Evolutionary conservation across 2,113 vertebrate species (phyloP).

Genomic region (Carassius gibelio): DNA sequence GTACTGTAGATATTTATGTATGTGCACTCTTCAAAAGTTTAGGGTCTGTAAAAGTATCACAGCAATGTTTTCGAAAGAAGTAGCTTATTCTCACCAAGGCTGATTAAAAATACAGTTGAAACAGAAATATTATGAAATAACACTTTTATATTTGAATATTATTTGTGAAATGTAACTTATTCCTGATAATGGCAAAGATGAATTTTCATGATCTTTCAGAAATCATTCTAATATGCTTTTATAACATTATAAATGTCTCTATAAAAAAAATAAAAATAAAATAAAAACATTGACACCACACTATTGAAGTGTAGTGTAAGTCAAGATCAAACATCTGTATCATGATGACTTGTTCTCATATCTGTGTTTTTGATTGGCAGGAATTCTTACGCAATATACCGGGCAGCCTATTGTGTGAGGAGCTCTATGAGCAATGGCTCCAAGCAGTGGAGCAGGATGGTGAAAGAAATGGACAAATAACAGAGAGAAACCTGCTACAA

Average conservation of each 20-base stretch:
- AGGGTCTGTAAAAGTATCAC: too few species aligned
- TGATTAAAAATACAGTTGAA: neutral
- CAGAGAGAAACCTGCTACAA: slow-evolving; percentile 78
- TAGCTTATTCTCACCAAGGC: neutral
- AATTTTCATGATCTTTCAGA: neutral
- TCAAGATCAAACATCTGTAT: neutral
- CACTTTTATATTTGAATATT: neutral
- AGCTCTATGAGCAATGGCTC: slow-evolving; percentile 84
- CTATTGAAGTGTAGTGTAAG: neutral
- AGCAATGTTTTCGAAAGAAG: neutral
- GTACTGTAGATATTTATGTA: slow-evolving; percentile 63
- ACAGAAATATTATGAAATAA: neutral
- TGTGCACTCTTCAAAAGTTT: too few species aligned
- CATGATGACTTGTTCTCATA: neutral
- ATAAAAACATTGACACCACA: too few species aligned
- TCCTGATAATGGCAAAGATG: neutral
- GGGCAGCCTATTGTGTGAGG: slow-evolving; percentile 82
- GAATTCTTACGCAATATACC: slow-evolving; percentile 88
- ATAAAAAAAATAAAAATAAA: too few species aligned
- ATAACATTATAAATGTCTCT: neutral
- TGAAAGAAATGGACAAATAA: slow-evolving; percentile 56
- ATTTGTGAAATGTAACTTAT: neutral
- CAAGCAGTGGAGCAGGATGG: slow-evolving; percentile 79
- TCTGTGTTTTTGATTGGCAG: slow-evolving; percentile 62
- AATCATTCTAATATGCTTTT: neutral